Percentiles rank a stretch among this genome's conserved stretches.
phyloP scores from a whole-genome alignment of 2,113 vertebrate species.

The Macrotus californicus region DNA sequence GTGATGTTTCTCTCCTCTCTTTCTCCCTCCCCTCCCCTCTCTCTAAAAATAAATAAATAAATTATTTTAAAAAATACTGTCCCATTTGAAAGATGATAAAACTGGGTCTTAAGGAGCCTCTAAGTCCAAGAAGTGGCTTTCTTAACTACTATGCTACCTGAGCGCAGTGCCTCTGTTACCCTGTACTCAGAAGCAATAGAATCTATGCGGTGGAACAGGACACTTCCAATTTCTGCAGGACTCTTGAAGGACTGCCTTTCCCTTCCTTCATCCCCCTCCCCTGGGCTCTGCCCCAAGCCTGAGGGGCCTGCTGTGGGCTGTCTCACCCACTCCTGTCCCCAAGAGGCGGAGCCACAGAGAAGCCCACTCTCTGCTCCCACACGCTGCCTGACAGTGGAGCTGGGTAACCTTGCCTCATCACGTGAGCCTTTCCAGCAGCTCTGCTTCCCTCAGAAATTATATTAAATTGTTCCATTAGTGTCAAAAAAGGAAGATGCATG shows the following conservation, averaged over 20 bases:
- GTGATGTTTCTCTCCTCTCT: no score
- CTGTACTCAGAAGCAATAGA: neutral
- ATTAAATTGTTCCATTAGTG: constrained; percentile 73
- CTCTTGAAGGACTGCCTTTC: neutral
- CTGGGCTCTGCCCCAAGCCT: neutral
- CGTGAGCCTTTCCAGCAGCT: neutral
- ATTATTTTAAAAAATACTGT: no score
- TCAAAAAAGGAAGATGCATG: constrained; percentile 64
- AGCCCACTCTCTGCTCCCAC: constrained; percentile 3
- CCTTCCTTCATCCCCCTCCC: neutral
- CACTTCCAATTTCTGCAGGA: neutral
- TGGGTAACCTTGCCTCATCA: neutral
- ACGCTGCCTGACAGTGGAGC: neutral
- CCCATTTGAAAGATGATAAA: neutral
- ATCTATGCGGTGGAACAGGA: neutral
- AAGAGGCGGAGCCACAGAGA: neutral
- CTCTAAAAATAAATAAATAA: no score
- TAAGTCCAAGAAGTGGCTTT: neutral
- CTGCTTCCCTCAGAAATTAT: constrained; percentile 57
- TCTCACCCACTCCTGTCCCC: neutral
- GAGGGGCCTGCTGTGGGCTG: neutral
- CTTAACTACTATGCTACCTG: neutral
- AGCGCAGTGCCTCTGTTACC: neutral
- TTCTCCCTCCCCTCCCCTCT: no score
- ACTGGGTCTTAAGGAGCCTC: neutral